These are phyloP conservation scores for Phaethornis superciliosus DNA, from an alignment of 2,113 vertebrate species.

Conservation along the genomic window DNA sequence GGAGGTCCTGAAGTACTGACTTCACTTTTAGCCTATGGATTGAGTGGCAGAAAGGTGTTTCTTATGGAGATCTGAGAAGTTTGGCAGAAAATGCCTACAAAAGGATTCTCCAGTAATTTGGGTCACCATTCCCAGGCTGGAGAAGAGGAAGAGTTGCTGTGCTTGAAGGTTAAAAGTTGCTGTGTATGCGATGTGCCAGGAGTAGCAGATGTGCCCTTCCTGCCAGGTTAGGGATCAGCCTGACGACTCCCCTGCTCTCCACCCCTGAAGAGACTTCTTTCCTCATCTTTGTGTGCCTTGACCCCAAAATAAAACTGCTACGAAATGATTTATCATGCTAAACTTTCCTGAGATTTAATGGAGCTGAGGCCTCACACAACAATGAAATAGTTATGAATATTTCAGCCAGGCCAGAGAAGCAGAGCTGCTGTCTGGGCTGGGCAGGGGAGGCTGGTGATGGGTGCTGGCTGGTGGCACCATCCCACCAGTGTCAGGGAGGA, in stretches of 20 bases:
- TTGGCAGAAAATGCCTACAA: background rate
- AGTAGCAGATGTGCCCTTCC: background rate
- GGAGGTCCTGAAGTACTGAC: background rate
- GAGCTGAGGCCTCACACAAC: background rate
- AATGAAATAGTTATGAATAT: slow-evolving; percentile 36
- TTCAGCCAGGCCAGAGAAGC: slow-evolving; percentile 10
- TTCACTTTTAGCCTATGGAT: background rate
- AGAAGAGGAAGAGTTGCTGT: background rate
- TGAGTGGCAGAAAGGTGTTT: background rate
- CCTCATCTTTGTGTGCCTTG: background rate
- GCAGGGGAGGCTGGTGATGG: background rate
- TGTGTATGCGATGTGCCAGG: background rate
- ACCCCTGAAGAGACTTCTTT: background rate
- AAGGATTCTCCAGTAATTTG: background rate
- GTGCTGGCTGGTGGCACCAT: background rate
- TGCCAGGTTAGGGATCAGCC: background rate
- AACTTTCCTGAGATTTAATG: slow-evolving; percentile 56
- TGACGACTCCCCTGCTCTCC: background rate
- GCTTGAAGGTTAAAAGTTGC: background rate
- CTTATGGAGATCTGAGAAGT: background rate
- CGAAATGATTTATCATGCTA: slow-evolving; percentile 48
- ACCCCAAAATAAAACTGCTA: slow-evolving; percentile 45
- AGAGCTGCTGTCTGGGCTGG: background rate
- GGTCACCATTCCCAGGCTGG: background rate
- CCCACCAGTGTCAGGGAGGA: rapidly evolving